These are phyloP conservation scores for Siphamia tubifer DNA, from an alignment of 2,113 vertebrate genomes.

Conservation along the genomic window DNA sequence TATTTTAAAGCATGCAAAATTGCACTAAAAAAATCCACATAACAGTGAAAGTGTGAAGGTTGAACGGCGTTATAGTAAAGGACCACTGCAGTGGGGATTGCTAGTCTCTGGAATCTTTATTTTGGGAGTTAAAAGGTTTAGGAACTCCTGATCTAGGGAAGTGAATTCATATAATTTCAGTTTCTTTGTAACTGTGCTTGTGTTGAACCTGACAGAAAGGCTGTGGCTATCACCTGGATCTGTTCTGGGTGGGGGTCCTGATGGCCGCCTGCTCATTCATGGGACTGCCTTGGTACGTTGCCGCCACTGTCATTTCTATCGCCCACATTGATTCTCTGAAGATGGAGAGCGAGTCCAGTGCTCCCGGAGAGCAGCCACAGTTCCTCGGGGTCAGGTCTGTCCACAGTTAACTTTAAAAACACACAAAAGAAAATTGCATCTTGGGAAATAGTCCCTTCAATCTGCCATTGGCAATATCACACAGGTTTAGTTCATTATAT, in stretches of 20 bases:
- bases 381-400: conserved; percentile 95
- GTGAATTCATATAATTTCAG: too few relatives aligned
- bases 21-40: too few relatives aligned
- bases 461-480: neutral
- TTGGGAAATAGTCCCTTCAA: neutral
- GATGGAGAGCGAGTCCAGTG: conserved; percentile 97
- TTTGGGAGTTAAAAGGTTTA: too few relatives aligned
- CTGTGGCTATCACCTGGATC: conserved; percentile 94
- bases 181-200: neutral
- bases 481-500: neutral
- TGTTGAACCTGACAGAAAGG: conserved; percentile 84
- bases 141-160: too few relatives aligned
- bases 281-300: conserved; percentile 97
- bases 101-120: too few relatives aligned
- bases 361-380: conserved; percentile 94
- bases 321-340: conserved; percentile 97
- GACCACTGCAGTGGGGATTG: too few relatives aligned
- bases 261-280: conserved; percentile 92
- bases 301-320: conserved; percentile 97
- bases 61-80: too few relatives aligned
- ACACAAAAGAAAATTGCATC: neutral
- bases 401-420: neutral
- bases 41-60: too few relatives aligned
- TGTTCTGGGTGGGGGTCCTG: conserved; percentile 94
- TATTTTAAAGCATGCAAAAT: too few relatives aligned